A percentile compares a stretch with the other conserved stretches of the same genome.
These are phyloP conservation scores for Adelges cooleyi DNA, from an alignment of 1,140 invertebrate species.

Conservation along the genomic window DNA sequence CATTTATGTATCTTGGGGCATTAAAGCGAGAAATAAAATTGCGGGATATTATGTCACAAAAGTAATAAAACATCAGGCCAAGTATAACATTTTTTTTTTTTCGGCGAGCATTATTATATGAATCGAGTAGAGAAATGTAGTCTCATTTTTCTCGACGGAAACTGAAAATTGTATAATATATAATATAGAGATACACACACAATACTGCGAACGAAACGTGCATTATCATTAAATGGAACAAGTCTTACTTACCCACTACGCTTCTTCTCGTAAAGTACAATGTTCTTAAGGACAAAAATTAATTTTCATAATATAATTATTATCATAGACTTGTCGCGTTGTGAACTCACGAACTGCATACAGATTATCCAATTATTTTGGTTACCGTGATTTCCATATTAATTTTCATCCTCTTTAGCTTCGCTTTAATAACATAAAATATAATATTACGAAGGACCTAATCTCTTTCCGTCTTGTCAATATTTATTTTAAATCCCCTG, in stretches of 20 bases:
- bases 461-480: too few relatives aligned
- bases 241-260: too few relatives aligned
- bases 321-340: not conserved
- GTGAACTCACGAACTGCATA: not conserved
- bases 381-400: conserved; percentile 5
- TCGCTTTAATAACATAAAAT: not conserved
- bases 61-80: not conserved
- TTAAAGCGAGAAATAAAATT: not conserved
- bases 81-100: not conserved
- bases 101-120: not conserved
- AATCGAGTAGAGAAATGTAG: not conserved
- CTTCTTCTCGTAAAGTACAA: too few relatives aligned
- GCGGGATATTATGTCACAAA: not conserved
- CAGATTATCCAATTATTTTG: conserved; percentile 21
- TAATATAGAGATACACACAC: too few relatives aligned
- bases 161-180: too few relatives aligned
- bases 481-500: too few relatives aligned
- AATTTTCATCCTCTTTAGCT: not conserved
- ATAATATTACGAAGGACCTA: too few relatives aligned
- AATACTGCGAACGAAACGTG: not conserved
- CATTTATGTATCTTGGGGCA: not conserved
- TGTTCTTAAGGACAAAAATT: too few relatives aligned
- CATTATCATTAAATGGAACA: not conserved
- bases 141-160: not conserved
- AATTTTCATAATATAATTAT: too few relatives aligned